Base-by-base conservation (phyloP, 2,797 vertebrate species). In the Enteromius argenteus region DNA sequence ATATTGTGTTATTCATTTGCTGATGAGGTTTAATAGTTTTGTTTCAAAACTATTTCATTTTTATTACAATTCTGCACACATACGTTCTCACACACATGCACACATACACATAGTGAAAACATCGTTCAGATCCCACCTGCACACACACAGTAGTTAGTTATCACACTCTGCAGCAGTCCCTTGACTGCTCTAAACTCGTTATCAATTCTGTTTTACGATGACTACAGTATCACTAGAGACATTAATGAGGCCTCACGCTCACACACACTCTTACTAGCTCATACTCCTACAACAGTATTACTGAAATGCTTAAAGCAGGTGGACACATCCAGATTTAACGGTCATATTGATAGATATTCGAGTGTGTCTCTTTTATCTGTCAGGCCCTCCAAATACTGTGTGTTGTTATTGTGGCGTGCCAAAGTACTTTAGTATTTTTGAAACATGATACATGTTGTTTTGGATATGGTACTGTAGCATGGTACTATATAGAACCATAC, bases 131-230 rank as follows among this genome's bases (percentile, higher is more conserved):
- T 42, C 44, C 15, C 44, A 44, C 39, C 9, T 2, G 6, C 37
- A 5, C 37, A 69, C 67, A 44, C 27, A 21, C 2, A 9, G 56
- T 42, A 78, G 23, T 76, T 62, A 80, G 46, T 71, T 56, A 44
- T 53, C 51, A 58, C 51, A 58, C 67, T 69, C 66, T 72, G 79
- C 37, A 71, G 67, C 46, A 53, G 60, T 80, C 21, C 60, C 35
- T 42, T 51, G 23, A 66, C 39, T 79, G 46, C 10, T 81, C 79
- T 71, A n/a, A 71, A 72, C 35, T 81, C 15, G 8, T 81, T 80
- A 58, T 58, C 32, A 71, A 42, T 80, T 80, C 78, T 72, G 51
- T 58, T 71, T 81, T 72, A 81, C 15, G 1, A 37, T 19, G 79
- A 72, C 66, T 71, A 58, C 67, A 44, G 23, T 21, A 81, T 56